Evolutionary conservation across 1,140 invertebrate genomes (phyloP).

Genomic region (Bactericera cockerelli): DNA sequence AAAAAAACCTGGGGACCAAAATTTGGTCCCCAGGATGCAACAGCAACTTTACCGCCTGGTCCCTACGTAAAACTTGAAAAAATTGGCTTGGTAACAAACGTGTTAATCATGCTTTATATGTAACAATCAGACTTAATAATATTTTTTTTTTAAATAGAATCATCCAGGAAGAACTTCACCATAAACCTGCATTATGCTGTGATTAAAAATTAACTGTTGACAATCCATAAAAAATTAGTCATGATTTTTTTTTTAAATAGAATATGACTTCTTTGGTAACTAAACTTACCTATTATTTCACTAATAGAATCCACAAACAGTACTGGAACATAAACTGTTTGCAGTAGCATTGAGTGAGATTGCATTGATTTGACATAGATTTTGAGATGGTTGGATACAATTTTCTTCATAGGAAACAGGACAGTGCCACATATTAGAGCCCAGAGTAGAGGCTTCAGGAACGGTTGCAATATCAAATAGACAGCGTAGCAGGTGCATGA

Average conservation of each 20-base stretch:
- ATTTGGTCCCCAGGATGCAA: too few relatives aligned
- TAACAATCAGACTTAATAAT: too few relatives aligned
- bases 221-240: too few relatives aligned
- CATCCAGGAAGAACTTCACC: too few relatives aligned
- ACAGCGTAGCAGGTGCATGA: conserved; percentile 55
- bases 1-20: too few relatives aligned
- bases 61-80: too few relatives aligned
- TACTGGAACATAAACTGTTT: neutral
- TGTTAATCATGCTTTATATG: too few relatives aligned
- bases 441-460: conserved; percentile 85
- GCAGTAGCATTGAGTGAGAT: conserved; percentile 1
- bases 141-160: too few relatives aligned
- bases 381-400: conserved; percentile 46
- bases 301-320: conserved; percentile 2
- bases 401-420: conserved; percentile 73
- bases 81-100: too few relatives aligned
- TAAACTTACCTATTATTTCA: neutral
- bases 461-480: conserved; percentile 73
- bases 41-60: too few relatives aligned
- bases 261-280: neutral
- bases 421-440: conserved; percentile 80
- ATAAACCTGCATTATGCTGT: too few relatives aligned
- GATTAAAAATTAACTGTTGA: too few relatives aligned
- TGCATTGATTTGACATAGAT: conserved; percentile 30
- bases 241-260: neutral